Evolutionary conservation across 2,888 invertebrate genomes (phyloP).

Genomic region (Leptopilina myrica): DNA sequence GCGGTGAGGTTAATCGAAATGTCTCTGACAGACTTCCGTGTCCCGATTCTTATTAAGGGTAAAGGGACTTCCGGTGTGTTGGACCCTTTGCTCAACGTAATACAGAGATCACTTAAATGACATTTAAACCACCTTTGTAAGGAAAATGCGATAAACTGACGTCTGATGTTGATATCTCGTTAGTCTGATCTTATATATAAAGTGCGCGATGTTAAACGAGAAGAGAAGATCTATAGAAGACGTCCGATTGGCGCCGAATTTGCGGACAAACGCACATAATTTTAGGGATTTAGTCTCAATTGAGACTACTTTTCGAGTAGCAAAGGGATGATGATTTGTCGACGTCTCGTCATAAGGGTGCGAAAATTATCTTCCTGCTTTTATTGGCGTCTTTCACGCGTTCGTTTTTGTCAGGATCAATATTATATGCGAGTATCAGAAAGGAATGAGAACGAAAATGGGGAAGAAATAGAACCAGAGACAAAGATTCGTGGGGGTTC

Average conservation of each 20-base stretch:
- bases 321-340: slow-evolving; percentile 53
- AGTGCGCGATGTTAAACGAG: slow-evolving; percentile 6
- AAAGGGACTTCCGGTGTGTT: slow-evolving; percentile 55
- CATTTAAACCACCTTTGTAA: slow-evolving; percentile 46
- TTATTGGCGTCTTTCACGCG: slow-evolving; percentile 53
- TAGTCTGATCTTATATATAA: slow-evolving; percentile 51
- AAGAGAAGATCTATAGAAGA: slow-evolving; percentile 41
- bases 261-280: slow-evolving; percentile 72
- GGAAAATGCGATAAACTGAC: slow-evolving; percentile 59
- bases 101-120: slow-evolving; percentile 51
- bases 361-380: slow-evolving; percentile 68
- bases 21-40: slow-evolving; percentile 71
- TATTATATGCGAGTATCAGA: slow-evolving; percentile 45
- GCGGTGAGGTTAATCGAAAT: slow-evolving; percentile 74
- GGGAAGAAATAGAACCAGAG: slow-evolving; percentile 44
- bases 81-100: slow-evolving; percentile 45
- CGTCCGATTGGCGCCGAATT: slow-evolving; percentile 65
- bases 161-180: slow-evolving; percentile 48
- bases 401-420: slow-evolving; percentile 53
- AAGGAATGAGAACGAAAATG: slow-evolving; percentile 39
- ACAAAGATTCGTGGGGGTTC: slow-evolving; percentile 47
- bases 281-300: slow-evolving; percentile 58
- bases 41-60: slow-evolving; percentile 55
- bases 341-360: slow-evolving; percentile 57
- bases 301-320: slow-evolving; percentile 45